phyloP scores from a whole-genome alignment of 2,113 vertebrate species.

The Bufo gargarizans region DNA sequence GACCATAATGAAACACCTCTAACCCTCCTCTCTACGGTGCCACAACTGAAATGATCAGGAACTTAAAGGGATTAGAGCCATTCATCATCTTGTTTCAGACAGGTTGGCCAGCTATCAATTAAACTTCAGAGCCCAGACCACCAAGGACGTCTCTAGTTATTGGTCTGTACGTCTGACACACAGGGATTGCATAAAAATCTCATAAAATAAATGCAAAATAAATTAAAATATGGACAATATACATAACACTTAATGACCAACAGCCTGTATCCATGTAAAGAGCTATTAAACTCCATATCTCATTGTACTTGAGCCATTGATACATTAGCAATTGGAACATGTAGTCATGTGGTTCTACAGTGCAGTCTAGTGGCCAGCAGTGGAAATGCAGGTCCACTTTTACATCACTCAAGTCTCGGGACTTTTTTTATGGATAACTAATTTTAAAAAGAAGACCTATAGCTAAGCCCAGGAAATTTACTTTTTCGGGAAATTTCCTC shows the following conservation, averaged over 20 bases:
- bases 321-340: background rate
- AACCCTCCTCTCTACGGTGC: background rate
- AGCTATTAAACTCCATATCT: background rate
- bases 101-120: background rate
- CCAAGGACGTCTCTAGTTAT: background rate
- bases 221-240: background rate
- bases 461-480: background rate
- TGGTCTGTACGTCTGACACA: background rate
- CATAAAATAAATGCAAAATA: background rate
- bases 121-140: background rate
- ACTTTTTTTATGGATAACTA: background rate
- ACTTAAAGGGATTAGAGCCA: background rate
- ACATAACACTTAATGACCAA: background rate
- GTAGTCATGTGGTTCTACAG: constrained; percentile 26
- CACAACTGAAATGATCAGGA: background rate
- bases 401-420: background rate
- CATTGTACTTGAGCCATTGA: background rate
- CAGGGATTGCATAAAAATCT: background rate
- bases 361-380: constrained; percentile 38
- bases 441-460: background rate
- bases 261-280: background rate
- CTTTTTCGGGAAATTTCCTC: background rate
- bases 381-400: background rate
- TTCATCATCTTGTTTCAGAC: background rate
- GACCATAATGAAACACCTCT: background rate